Base-by-base conservation (phyloP, 2,888 invertebrate genomes). In the Acleris literana region DNA sequence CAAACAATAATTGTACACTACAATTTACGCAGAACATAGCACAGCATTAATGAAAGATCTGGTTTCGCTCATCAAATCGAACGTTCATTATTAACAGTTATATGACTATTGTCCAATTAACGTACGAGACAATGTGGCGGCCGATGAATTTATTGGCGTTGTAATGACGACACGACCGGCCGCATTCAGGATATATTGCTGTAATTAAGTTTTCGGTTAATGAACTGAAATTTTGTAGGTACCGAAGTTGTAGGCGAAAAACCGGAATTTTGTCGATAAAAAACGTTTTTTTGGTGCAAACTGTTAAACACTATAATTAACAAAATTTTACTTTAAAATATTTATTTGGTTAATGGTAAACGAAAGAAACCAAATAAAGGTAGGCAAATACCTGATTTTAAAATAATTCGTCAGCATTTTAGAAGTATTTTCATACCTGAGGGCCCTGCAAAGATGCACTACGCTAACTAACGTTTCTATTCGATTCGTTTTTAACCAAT, bases 61-160 rank as follows among this genome's bases (percentile, higher is more conserved):
- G 48, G 39, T 56, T 59, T 54, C 29, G 22, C 2, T 25, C 53
- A 59, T 53, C 64, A 59, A 64, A 59, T 29, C 55, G 39, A 64
- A 49, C 29, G 54, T 29, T 29, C 71, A 77, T 78, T 77, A 76
- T 74, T 70, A 46, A 29, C 22, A 46, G 22, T 58, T 53, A 64
- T 69, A 70, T 72, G 39, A 64, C 68, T 69, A 70, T 72, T 62
- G 70, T 74, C 77, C 77, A 80, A 82, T 82, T 81, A 79, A 73
- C 71, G 56, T 63, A 67, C 67, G 62, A 58, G 68, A 68, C 71
- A 72, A 25, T 68, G 71, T 66, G 73, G 69, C 68, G 64, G 67
- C 56, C 62, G 60, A 17, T 70, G 70, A 76, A 78, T 79, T 75
- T 76, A 79, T 72, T 71, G 68, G 67, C 72, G 64, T 63, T 70